Evolutionary conservation across 1,140 invertebrate species (phyloP).

Genomic region (Triops cancriformis): DNA sequence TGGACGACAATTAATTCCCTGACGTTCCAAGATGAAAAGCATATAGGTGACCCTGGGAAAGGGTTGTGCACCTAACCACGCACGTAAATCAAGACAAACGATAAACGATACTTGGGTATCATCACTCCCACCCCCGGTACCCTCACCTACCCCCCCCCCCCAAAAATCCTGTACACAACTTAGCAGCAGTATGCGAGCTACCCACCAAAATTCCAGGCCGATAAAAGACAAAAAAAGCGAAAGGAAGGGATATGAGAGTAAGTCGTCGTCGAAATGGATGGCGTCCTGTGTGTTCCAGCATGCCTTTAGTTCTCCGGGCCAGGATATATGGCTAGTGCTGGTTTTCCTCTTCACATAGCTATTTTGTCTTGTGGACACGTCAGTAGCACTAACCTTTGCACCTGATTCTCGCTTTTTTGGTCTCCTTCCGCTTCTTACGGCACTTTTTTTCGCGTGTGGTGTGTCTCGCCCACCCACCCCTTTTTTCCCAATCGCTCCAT

Average conservation of each 20-base stretch:
- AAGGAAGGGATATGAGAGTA: not conserved
- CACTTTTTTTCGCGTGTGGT: too few relatives aligned
- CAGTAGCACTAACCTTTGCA: not conserved
- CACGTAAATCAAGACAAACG: not conserved
- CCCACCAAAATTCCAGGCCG: not conserved
- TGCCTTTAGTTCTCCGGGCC: not conserved
- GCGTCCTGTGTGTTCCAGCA: constrained; percentile 2
- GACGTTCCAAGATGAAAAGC: not conserved
- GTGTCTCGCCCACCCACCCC: too few relatives aligned
- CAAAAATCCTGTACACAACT: not conserved
- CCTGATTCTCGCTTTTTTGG: not conserved
- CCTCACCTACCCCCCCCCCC: not conserved
- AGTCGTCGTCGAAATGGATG: not conserved
- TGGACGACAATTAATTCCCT: not conserved
- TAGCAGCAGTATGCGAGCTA: not conserved
- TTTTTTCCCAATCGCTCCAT: too few relatives aligned
- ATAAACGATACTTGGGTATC: not conserved
- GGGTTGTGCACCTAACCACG: not conserved
- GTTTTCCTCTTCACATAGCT: not conserved
- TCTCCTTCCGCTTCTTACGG: not conserved
- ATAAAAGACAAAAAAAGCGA: not conserved
- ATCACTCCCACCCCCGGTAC: too few relatives aligned
- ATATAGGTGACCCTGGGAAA: not conserved
- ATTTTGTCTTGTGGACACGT: constrained; percentile 13
- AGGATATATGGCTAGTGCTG: constrained; percentile 8